Conservation (phyloP, 2,888 invertebrate species). For the Eupithecia vulgata region DNA sequence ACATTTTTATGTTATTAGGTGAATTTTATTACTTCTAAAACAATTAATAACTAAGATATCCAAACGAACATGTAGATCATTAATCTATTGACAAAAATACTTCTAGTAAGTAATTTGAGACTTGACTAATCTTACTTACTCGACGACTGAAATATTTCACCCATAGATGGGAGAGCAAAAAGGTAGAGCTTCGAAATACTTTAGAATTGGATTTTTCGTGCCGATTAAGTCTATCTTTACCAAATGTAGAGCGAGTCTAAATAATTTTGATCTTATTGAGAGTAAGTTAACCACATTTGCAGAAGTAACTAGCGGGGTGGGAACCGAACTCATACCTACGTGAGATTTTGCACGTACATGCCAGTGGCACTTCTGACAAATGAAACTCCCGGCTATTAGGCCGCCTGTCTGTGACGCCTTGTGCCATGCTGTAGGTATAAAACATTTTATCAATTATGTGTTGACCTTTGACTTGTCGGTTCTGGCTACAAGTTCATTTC, state of each 20-base stretch:
- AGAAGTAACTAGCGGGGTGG: neutral
- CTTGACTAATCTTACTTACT: no score
- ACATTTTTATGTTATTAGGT: no score
- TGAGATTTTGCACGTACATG: conserved; percentile 1
- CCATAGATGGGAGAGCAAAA: neutral
- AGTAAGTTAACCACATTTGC: neutral
- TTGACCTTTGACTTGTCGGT: conserved; percentile 2
- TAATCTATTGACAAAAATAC: no score
- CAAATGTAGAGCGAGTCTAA: neutral
- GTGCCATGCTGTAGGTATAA: neutral
- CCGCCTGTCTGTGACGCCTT: neutral
- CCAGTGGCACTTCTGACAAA: neutral
- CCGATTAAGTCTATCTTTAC: neutral
- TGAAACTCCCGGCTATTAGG: conserved; percentile 1
- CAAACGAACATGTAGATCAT: no score
- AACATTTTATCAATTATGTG: conserved; percentile 6
- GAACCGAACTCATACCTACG: neutral
- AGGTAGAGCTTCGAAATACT: neutral
- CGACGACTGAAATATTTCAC: neutral
- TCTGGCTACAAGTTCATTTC: conserved; percentile 1
- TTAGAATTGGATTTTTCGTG: neutral
- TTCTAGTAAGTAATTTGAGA: no score
- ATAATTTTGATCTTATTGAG: neutral
- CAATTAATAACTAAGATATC: no score
- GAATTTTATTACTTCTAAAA: no score